A percentile compares a stretch with the other conserved stretches of the same genome.
Conservation (phyloP, 2,113 vertebrate species). For the Thinocorus orbignyianus region DNA sequence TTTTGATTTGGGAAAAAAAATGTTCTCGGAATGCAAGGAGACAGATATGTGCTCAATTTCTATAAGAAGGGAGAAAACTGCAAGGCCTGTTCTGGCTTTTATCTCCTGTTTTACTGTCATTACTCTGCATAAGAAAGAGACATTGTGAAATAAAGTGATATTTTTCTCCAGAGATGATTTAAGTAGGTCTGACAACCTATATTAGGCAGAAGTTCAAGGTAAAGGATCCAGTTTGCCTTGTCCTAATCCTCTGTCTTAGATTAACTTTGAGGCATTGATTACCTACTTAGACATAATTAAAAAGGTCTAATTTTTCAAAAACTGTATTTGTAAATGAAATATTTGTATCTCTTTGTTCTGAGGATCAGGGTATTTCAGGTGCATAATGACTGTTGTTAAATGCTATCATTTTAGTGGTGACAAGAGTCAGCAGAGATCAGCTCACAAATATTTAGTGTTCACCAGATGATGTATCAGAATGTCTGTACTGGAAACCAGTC, state of each 20-base stretch:
- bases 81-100: background rate
- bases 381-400: background rate
- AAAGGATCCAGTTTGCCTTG: background rate
- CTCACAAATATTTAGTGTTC: background rate
- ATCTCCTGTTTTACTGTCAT: background rate
- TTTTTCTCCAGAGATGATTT: constrained; percentile 33
- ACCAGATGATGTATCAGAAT: background rate
- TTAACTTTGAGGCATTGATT: constrained; percentile 22
- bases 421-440: background rate
- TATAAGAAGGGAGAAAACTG: background rate
- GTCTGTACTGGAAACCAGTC: background rate
- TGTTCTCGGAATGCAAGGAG: background rate
- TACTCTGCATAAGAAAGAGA: background rate
- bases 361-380: background rate
- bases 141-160: background rate
- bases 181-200: constrained; percentile 28
- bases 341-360: background rate
- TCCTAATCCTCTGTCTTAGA: background rate
- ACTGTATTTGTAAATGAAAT: background rate
- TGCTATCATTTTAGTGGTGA: background rate
- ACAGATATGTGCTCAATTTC: background rate
- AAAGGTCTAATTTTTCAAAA: background rate
- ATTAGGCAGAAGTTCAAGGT: constrained; percentile 8
- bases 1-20: background rate
- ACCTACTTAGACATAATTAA: background rate